Evolutionary conservation across 2,888 invertebrate species (phyloP).

Genomic region (Volucella zonaria): DNA sequence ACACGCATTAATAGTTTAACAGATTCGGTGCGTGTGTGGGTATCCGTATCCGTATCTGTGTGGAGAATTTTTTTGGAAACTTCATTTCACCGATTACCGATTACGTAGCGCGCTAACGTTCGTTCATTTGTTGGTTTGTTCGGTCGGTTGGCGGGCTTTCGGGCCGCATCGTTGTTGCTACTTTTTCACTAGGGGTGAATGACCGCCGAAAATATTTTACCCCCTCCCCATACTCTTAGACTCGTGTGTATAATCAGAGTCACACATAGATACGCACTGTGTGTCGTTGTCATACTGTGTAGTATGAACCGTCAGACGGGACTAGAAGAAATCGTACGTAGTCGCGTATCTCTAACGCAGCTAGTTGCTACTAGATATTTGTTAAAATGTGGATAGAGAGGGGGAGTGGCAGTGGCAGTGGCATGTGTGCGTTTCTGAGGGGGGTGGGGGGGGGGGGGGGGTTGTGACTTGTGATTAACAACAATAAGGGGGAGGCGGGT

Average conservation of each 20-base stretch:
- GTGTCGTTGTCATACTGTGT: not conserved
- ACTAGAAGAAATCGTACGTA: conserved; percentile 58
- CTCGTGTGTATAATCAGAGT: conserved; percentile 36
- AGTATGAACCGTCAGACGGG: conserved; percentile 43
- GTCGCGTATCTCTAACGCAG: not conserved
- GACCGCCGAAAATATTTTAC: conserved; percentile 80
- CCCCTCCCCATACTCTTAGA: conserved; percentile 33
- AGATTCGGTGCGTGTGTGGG: too few relatives aligned
- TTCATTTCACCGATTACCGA: conserved; percentile 55
- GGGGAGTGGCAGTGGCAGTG: not conserved
- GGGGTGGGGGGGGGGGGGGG: too few relatives aligned
- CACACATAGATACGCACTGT: conserved; percentile 40
- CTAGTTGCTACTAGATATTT: conserved; percentile 29
- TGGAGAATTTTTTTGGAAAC: conserved; percentile 62
- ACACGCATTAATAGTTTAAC: not conserved
- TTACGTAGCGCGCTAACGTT: conserved; percentile 59
- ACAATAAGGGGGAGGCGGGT: conserved; percentile 53
- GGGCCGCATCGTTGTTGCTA: conserved; percentile 24
- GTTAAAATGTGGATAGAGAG: not conserved
- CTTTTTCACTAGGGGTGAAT: conserved; percentile 78
- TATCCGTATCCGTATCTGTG: conserved; percentile 23
- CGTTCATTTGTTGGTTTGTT: not conserved
- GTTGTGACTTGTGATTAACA: conserved; percentile 56
- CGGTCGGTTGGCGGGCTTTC: too few relatives aligned
- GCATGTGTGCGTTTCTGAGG: conserved; percentile 8